Conservation (phyloP, 1,140 invertebrate species). For the Drosophila lacteicornis region DNA sequence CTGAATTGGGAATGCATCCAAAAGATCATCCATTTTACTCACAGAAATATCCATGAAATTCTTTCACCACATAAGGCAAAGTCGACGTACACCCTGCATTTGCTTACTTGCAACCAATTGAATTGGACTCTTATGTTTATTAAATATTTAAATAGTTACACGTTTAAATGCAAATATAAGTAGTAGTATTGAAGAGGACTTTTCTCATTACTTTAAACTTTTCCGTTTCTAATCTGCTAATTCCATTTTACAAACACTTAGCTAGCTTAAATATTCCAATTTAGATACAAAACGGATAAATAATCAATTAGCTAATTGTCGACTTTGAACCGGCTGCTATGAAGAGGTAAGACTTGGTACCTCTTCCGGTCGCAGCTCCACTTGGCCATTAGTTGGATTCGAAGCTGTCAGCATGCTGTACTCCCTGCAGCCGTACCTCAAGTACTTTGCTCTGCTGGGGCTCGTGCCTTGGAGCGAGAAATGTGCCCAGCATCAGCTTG, state of each 20-base stretch:
- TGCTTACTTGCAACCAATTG: neutral
- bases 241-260: neutral
- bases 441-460: slow-evolving; percentile 62
- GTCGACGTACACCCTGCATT: neutral
- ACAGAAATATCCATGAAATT: too few relatives aligned
- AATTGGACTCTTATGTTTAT: neutral
- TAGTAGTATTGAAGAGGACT: too few relatives aligned
- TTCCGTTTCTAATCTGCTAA: neutral
- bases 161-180: too few relatives aligned
- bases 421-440: slow-evolving; percentile 50
- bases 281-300: neutral
- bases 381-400: neutral
- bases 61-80: too few relatives aligned
- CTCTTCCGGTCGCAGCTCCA: neutral
- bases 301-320: slow-evolving; percentile 21
- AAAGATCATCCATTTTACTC: too few relatives aligned
- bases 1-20: too few relatives aligned
- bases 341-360: too few relatives aligned
- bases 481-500: neutral
- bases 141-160: too few relatives aligned
- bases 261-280: neutral
- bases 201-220: too few relatives aligned
- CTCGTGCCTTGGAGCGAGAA: slow-evolving; percentile 57
- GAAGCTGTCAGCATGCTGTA: slow-evolving; percentile 46
- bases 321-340: neutral